Percentiles rank a stretch among this genome's conserved stretches.
Conservation (phyloP, 2,113 vertebrate species). For the Lophius piscatorius region DNA sequence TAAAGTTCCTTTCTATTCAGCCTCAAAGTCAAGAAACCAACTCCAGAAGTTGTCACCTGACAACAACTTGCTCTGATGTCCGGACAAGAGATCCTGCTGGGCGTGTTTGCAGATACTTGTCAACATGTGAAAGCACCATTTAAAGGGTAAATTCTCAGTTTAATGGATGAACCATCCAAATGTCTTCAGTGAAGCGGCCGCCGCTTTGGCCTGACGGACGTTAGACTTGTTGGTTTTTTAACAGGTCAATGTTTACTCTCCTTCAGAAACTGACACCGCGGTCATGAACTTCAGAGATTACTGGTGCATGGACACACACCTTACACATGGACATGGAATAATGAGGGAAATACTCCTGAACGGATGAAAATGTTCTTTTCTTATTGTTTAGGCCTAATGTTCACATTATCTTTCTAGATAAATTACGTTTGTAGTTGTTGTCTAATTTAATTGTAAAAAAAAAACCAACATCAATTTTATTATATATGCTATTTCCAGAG, state of each 20-base stretch:
- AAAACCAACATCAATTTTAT: too few species aligned
- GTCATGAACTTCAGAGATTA: constrained; percentile 33
- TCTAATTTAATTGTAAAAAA: too few species aligned
- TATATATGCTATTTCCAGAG: too few species aligned
- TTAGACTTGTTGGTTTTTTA: constrained; percentile 26
- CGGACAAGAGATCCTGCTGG: not conserved
- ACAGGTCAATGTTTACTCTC: constrained; percentile 29
- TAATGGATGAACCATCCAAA: constrained; percentile 30
- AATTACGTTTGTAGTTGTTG: too few species aligned
- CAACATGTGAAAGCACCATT: constrained; percentile 7
- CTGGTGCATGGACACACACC: not conserved
- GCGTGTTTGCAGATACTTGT: too few species aligned
- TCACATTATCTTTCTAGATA: too few species aligned
- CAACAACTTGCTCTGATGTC: not conserved
- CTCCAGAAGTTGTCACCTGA: not conserved
- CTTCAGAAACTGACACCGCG: constrained; percentile 31
- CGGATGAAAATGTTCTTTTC: not conserved
- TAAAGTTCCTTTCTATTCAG: not conserved
- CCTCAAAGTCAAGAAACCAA: not conserved
- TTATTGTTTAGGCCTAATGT: too few species aligned
- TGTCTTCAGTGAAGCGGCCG: not conserved
- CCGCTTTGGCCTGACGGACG: constrained; percentile 12
- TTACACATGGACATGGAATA: not conserved
- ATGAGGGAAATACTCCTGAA: too few species aligned
- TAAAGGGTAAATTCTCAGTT: not conserved